A percentile compares a stretch with the other conserved stretches of the same genome.
These are phyloP conservation scores for Sylvilagus floridanus DNA, from an alignment of 2,797 vertebrate species.

Conservation along the genomic window DNA sequence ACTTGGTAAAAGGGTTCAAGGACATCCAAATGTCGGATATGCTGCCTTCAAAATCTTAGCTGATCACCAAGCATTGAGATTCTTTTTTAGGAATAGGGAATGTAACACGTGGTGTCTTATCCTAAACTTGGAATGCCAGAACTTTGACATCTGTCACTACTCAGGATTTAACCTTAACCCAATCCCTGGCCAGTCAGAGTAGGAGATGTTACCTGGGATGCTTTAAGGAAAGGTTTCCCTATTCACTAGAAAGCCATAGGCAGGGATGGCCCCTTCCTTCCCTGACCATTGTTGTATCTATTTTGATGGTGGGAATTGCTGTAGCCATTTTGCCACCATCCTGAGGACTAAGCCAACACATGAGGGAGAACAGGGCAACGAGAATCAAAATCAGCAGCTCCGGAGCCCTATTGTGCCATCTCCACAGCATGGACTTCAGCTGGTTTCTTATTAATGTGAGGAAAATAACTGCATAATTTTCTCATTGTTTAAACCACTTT, in stretches of 20 bases:
- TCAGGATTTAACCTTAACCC: neutral
- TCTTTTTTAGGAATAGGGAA: neutral
- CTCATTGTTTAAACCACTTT: neutral
- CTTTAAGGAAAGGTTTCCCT: neutral
- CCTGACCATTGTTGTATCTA: neutral
- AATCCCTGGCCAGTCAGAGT: neutral
- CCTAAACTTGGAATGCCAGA: neutral
- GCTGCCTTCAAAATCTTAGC: neutral
- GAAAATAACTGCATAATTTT: neutral
- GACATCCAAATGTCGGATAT: neutral
- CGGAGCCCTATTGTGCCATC: neutral
- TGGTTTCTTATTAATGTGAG: neutral
- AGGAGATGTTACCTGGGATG: neutral
- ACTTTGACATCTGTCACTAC: neutral
- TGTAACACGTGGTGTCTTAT: neutral
- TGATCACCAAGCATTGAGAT: neutral
- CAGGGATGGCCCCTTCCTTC: neutral
- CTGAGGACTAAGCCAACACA: neutral
- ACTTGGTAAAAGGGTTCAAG: neutral
- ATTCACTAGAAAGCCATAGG: neutral
- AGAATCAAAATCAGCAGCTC: neutral
- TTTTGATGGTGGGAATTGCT: neutral
- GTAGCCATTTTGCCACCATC: neutral
- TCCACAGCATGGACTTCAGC: neutral
- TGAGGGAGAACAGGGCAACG: neutral